Conservation (phyloP, 2,888 invertebrate species). For the Lochmaea capreae region DNA sequence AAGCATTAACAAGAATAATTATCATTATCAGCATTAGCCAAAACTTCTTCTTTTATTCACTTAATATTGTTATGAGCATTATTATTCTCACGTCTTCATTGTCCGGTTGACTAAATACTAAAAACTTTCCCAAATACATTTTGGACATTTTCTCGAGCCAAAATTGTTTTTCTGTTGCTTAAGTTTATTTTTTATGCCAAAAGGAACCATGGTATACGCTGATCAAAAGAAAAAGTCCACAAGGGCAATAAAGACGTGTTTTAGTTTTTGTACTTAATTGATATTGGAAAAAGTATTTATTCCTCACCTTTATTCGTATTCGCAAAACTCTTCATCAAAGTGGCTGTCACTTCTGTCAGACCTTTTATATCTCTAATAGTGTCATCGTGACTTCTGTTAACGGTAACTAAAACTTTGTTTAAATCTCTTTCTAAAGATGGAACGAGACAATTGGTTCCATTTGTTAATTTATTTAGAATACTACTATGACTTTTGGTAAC, state of each 20-base stretch:
- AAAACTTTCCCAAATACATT: too few relatives aligned
- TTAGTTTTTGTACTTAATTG: too few relatives aligned
- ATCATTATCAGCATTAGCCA: background rate
- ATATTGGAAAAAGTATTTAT: background rate
- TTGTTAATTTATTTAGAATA: constrained; percentile 67
- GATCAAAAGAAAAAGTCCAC: too few relatives aligned
- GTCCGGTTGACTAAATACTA: too few relatives aligned
- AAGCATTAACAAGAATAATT: background rate
- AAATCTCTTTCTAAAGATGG: background rate
- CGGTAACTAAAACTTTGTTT: constrained; percentile 43
- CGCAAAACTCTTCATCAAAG: constrained; percentile 69
- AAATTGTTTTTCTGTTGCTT: too few relatives aligned
- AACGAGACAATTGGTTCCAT: background rate
- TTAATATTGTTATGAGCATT: too few relatives aligned
- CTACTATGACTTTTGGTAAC: constrained; percentile 62
- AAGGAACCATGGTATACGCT: too few relatives aligned
- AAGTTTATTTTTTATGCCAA: too few relatives aligned
- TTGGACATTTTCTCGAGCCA: too few relatives aligned
- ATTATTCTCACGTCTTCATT: too few relatives aligned
- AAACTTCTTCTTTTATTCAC: too few relatives aligned
- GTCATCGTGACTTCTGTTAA: constrained; percentile 53
- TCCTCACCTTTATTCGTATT: constrained; percentile 55
- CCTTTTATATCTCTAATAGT: constrained; percentile 54
- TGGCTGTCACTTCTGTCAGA: constrained; percentile 68
- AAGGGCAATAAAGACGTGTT: too few relatives aligned